Percentiles rank a stretch among this genome's conserved stretches.
These are phyloP conservation scores for Mirounga angustirostris DNA, from an alignment of 2,113 vertebrate species.

Conservation along the genomic window DNA sequence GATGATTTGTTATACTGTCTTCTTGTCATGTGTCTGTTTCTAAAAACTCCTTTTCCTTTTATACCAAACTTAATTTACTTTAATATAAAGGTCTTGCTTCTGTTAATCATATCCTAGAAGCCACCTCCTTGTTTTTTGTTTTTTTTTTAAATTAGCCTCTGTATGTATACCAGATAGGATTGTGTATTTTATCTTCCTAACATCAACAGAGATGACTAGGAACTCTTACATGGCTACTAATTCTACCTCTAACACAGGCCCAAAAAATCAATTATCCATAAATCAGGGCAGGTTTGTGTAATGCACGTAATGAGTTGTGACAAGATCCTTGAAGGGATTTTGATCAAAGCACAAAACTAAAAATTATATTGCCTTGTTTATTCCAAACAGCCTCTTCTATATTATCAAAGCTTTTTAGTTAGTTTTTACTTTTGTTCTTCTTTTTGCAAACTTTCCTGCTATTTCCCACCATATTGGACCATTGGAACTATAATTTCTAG, in stretches of 20 bases:
- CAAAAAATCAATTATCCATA: neutral
- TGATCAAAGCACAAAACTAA: constrained; percentile 8
- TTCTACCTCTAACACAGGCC: neutral
- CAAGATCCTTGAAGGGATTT: neutral
- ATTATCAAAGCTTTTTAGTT: neutral
- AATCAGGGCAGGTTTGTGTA: neutral
- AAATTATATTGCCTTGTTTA: neutral
- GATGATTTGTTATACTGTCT: neutral
- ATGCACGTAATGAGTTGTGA: neutral
- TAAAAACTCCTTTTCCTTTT: constrained; percentile 63
- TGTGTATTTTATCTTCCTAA: constrained; percentile 36
- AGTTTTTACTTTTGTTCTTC: neutral
- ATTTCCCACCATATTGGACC: neutral
- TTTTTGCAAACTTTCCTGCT: neutral
- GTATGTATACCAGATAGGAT: neutral
- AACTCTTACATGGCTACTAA: neutral
- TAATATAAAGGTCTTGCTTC: constrained; percentile 45
- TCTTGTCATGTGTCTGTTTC: constrained; percentile 52
- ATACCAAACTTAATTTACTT: constrained; percentile 51
- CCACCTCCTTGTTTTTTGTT: neutral
- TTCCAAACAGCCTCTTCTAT: constrained; percentile 4
- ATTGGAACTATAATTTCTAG: constrained; percentile 52
- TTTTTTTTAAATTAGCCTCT: neutral
- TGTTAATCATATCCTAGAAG: constrained; percentile 47
- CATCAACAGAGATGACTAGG: neutral